A percentile compares a stretch with the other conserved stretches of the same genome.
phyloP scores from a whole-genome alignment of 2,797 vertebrate species.

The Acrocephalus scirpaceus region DNA sequence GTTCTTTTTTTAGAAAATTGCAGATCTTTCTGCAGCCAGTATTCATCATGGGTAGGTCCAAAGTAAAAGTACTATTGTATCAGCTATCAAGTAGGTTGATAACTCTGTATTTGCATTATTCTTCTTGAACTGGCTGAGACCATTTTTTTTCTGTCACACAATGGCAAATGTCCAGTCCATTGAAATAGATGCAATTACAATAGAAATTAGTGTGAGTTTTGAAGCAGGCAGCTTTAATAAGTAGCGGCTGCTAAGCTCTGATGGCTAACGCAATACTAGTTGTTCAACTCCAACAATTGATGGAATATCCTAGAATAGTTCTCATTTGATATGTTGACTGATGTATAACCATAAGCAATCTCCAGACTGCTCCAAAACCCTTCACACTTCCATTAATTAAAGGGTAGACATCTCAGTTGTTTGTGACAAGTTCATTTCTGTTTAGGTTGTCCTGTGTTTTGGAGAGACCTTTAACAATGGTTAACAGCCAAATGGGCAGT shows the following conservation, averaged over 20 bases:
- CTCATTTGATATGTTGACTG: neutral
- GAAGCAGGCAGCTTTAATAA: conserved; percentile 12
- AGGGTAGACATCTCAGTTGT: neutral
- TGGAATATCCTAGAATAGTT: neutral
- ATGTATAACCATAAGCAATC: neutral
- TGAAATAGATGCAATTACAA: conserved; percentile 14
- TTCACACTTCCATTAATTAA: neutral
- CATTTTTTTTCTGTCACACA: neutral
- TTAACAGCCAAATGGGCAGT: neutral
- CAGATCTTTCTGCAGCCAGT: conserved; percentile 25
- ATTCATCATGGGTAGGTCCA: conserved; percentile 5
- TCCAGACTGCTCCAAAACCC: neutral
- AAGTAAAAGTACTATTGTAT: conserved; percentile 32
- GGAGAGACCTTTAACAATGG: neutral
- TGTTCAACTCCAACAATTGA: neutral
- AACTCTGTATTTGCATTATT: conserved; percentile 9
- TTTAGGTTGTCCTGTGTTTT: neutral
- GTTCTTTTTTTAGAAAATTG: conserved; percentile 36
- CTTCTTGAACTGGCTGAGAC: neutral
- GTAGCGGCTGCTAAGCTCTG: neutral
- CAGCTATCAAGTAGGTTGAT: conserved; percentile 33
- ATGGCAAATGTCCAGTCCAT: neutral
- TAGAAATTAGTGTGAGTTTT: conserved; percentile 37
- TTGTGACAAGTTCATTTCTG: neutral
- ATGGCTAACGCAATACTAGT: neutral